A percentile compares a stretch with the other conserved stretches of the same genome.
These are phyloP conservation scores for Steromphala cineraria DNA, from an alignment of 2,888 invertebrate species.

Conservation along the genomic window DNA sequence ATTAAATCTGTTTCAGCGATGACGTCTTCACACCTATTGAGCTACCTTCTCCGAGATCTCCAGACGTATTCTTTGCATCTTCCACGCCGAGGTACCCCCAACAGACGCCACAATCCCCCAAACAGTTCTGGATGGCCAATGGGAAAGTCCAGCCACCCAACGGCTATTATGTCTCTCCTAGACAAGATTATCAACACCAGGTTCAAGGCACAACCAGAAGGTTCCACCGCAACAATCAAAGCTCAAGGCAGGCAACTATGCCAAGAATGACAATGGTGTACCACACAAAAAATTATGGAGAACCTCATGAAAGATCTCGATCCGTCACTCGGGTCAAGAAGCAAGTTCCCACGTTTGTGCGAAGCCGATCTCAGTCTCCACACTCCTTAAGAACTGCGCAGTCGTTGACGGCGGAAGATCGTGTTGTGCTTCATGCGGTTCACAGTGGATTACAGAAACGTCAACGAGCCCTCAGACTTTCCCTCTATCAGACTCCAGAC, in stretches of 20 bases:
- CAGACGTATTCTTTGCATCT: constrained; percentile 25
- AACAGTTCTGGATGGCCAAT: not conserved
- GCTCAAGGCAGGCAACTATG: not conserved
- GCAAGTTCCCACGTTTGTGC: constrained; percentile 41
- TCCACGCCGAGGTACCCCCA: constrained; percentile 28
- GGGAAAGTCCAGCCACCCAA: not conserved
- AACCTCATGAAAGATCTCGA: not conserved
- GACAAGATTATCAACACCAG: not conserved
- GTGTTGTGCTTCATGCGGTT: constrained; percentile 56
- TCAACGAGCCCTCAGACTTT: constrained; percentile 53
- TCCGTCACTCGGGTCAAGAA: constrained; percentile 9
- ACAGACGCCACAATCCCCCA: not conserved
- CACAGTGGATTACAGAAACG: constrained; percentile 59
- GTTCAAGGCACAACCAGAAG: not conserved
- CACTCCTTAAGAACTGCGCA: constrained; percentile 24
- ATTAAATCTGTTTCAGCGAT: constrained; percentile 20
- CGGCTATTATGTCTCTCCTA: not conserved
- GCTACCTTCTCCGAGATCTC: constrained; percentile 23
- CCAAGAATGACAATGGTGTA: constrained; percentile 17
- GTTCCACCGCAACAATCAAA: not conserved
- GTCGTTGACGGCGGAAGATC: constrained; percentile 34
- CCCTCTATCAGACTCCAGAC: constrained; percentile 56
- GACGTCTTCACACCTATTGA: constrained; percentile 29
- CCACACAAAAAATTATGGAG: not conserved
- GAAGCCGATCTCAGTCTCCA: constrained; percentile 51